These are phyloP conservation scores for Bubo scandiacus DNA, from an alignment of 2,113 vertebrate genomes.

Conservation along the genomic window DNA sequence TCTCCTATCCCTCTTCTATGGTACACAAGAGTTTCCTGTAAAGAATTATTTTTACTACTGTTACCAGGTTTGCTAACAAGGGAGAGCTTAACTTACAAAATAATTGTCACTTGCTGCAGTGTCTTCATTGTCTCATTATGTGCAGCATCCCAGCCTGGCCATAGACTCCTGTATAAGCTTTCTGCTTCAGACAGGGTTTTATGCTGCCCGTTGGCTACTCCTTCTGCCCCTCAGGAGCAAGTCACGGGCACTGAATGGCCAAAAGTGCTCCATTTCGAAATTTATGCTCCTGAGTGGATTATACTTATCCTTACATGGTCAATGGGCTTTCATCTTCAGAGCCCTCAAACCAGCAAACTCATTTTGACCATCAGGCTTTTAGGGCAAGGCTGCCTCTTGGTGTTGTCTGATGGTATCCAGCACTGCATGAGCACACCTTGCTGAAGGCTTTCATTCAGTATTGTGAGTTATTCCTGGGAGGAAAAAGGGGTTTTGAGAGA, in stretches of 20 bases:
- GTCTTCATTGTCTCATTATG: neutral
- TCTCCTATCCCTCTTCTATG: neutral
- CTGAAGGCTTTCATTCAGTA: neutral
- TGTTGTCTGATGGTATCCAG: neutral
- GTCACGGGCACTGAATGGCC: neutral
- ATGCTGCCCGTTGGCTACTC: fast-evolving
- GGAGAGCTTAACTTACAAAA: neutral
- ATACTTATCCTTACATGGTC: neutral
- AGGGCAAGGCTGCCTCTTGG: neutral
- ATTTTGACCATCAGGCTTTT: neutral
- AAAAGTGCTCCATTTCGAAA: neutral
- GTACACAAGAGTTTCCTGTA: neutral
- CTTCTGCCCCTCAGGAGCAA: neutral
- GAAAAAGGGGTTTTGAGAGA: neutral
- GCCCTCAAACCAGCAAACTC: neutral
- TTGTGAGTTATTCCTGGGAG: neutral
- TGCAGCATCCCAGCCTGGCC: neutral
- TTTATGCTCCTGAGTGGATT: neutral
- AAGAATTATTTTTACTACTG: neutral
- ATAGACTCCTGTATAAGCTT: neutral
- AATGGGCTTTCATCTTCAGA: neutral
- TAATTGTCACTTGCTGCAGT: neutral
- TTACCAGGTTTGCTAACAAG: neutral
- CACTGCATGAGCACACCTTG: fast-evolving
- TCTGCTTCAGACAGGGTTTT: neutral